Conservation (phyloP, 2,113 vertebrate species). For the Sceloporus tristichus region DNA sequence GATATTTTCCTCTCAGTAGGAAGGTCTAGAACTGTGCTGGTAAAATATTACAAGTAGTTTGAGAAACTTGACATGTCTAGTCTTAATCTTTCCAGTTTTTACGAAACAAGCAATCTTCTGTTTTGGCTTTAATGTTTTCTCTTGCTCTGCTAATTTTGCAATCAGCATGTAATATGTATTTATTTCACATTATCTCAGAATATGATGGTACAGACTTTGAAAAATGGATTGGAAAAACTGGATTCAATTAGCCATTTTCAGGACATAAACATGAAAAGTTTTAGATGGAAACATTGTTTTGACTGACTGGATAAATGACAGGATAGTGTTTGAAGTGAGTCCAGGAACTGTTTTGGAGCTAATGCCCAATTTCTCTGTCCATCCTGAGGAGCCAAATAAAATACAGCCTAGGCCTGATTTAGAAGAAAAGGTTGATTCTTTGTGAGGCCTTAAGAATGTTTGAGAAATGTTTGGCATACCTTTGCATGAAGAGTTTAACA, state of each 20-base stretch:
- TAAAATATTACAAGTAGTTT: constrained; percentile 49
- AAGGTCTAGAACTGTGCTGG: background rate
- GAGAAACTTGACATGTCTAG: constrained; percentile 64
- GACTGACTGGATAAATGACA: constrained; percentile 87
- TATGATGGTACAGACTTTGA: constrained; percentile 77
- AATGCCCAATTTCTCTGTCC: constrained; percentile 80
- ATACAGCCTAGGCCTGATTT: constrained; percentile 85
- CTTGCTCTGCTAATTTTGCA: constrained; percentile 61
- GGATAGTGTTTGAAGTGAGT: constrained; percentile 84
- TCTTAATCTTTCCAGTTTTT: constrained; percentile 67
- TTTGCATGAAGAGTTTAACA: constrained; percentile 82
- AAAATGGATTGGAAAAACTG: constrained; percentile 78
- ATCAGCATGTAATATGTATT: constrained; percentile 50
- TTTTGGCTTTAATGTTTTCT: constrained; percentile 62
- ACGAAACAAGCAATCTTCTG: constrained; percentile 64
- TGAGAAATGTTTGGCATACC: constrained; percentile 84
- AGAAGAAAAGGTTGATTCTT: constrained; percentile 80
- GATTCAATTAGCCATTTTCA: constrained; percentile 85
- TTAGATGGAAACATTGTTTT: constrained; percentile 88
- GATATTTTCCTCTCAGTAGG: background rate
- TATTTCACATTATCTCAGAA: constrained; percentile 73
- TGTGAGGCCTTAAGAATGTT: constrained; percentile 80
- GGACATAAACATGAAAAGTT: constrained; percentile 84
- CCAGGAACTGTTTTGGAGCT: constrained; percentile 85
- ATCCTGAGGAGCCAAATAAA: constrained; percentile 86